Base-by-base conservation (phyloP, 2,113 vertebrate species). In the Corythornis vintsioides region DNA sequence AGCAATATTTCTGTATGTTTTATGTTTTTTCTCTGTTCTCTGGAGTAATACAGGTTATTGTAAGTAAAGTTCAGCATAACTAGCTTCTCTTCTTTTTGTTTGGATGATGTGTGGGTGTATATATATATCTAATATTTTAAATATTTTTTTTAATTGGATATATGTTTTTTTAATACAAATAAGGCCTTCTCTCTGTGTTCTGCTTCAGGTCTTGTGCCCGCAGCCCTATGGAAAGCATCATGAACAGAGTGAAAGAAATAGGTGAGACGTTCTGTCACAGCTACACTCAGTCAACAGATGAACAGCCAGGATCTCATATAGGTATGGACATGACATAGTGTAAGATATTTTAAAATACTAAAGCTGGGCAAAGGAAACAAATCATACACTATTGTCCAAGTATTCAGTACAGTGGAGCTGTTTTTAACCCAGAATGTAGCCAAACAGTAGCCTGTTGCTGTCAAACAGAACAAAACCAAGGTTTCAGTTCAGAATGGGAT, bases 281-380 rank as follows among this genome's bases (percentile, higher is more conserved):
- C 85, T 99, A 99, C 97, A 99, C 98, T 67, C 98, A 98, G 33
- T 97, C 98, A 83, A 98, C 98, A 0, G 98, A 98, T 79, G 98
- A 99, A 64, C 97, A 98, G 59, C 97, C 98, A 1, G 99, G 98
- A 66, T 98, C 98, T 60, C 99, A 99, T 22, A 99, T 99, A 94
- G 99, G 99, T 99, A 97, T 81, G 87, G 89, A 16, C 0, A 0
- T 83, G 91, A 90, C 83, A 28, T 42, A 24, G 38, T 9, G 1
- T 5, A 24, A 24, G 1, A 0, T 43, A 42, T 22, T 74, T 40
- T 31, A 33, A 6, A 47, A 26, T 42, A 38, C 18, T 47, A 35
- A 92, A 63, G 22, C 21, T 29, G 48, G n/a, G 26, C 35, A 82
- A 24, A 15, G 20, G 20, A 57, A 53, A 35, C 47, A 22, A 19